Evolutionary conservation across 64 coral and sea anemone species (phyloP), one percentile per base, ranked within the genome.

Genomic region (Trachythela sp.): DNA sequence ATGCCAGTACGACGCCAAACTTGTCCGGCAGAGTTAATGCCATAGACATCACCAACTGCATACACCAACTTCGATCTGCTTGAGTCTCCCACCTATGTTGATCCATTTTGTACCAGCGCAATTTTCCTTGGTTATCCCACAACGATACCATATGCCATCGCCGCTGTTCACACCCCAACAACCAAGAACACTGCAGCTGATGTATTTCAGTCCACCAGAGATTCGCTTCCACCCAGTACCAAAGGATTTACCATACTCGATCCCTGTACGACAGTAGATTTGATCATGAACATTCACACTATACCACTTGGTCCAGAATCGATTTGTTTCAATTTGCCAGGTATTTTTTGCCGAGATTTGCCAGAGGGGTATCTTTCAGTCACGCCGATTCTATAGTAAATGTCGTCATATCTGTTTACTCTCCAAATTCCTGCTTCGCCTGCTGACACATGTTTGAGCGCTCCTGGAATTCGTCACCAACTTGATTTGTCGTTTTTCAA

Each of bases 381-480:
- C 13, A 38, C 59, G 36, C 86, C 86, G 35, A 54, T 30, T 59
- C 86, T 29, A 87, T 87, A 87, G 59, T 39, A 87, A 17, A 68
- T 87, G 4, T 87, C 0, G 54, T 64, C 13, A 15, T 2, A 0
- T 7, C 9, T 0, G 59, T 24, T 87, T 36, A n/a, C 24, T 58
- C 86, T 29, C 86, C 86, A 88, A 20, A 88, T 36, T 22, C 86
- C 86, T 58, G 51, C 86, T 26, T 88, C 56, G 8, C 86, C 87
- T 36, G 26, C 56, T 27, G 56, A 64, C 24, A 64, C 56, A 18
- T 64, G 56, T 8, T 24, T 26, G 56, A 64, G 56, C 0, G 3
- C 26, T n/a, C 56, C 56, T n/a, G 56, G 56, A 24, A 64, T n/a
- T 18, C 22, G 20, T 64, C 22, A 8, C 56, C 4, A 64, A 2